Evolutionary conservation across 2,113 vertebrate species (phyloP), one percentile per base, ranked within the genome.

Genomic region (Riparia riparia): DNA sequence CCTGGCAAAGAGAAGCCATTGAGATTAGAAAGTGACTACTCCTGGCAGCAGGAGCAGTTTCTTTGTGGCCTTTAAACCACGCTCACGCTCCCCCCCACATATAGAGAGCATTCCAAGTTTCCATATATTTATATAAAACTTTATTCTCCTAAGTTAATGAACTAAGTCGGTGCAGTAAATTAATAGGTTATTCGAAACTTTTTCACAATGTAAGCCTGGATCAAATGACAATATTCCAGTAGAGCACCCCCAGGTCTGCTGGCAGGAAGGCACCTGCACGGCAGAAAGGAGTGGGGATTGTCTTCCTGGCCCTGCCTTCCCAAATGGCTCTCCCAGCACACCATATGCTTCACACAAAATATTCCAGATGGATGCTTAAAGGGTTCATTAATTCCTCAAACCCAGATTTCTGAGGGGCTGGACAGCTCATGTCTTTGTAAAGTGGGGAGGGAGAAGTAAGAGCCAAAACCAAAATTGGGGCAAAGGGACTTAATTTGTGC

Each of bases 351-450:
- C 69, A 51, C 29, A 58, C 24, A 72, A 29, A 90, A 15, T 16
- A 63, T 47, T n/a, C 84, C 90, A 89, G 77, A 86, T 24, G 70
- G 73, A 47, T 42, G 64, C 32, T 78, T 84, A 74, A 84, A 86
- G 51, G 51, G 50, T 65, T 84, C 81, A 74, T 95, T 94, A 74
- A 90, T 76, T 74, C 47, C 70, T 82, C 61, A 90, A 73, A 60
- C 28, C 22, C 80, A 31, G n/a, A 45, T 89, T 93, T 86, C n/a
- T 47, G 47, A 86, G 44, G 64, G 42, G 25, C 65, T 57, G 37
- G 51, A 44, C 49, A 85, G 69, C 32, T 76, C 70, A 71, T 39
- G 32, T 19, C 37, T 65, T 69, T 25, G 37, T 61, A 37, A 86
- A 77, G 69, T 1, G 72, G 45, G 24, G 49, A 70, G 32, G 64